Evolutionary conservation across 2,113 vertebrate species (phyloP), one percentile per base, ranked within the genome.

Genomic region (Phyllostomus discolor): DNA sequence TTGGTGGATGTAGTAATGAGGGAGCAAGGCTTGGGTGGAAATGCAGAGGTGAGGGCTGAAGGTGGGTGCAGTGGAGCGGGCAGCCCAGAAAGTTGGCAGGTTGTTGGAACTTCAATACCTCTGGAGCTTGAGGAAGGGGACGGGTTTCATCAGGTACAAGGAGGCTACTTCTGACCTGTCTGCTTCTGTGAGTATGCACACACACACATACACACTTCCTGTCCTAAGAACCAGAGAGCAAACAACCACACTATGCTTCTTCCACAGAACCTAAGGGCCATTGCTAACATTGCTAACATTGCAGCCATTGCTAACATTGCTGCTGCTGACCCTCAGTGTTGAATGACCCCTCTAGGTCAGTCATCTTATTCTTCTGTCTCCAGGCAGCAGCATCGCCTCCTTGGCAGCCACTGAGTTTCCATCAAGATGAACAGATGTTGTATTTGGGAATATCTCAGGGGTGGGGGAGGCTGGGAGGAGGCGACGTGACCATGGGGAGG

Each of bases 1-100:
- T 12, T 92, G 67, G 46, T 41, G 93, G 94, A 90, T 78, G 46
- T 50, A 72, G n/a, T 82, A 85, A 95, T 0, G 57, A 92, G 94
- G 24, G 75, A 59, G 80, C 1, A 59, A 0, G 26, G 82, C 35
- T 43, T 38, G 79, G 57, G 90, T 16, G 19, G 72, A 82, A 33
- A 82, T 9, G 24, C 12, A 5, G 79, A 0, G 4, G 0, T 20
- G 80, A 72, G 76, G 73, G 95, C 75, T 12, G 52, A 46, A 48
- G 83, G 59, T 35, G 28, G 83, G 73, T 5, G 1, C 38, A 19
- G 28, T 16, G 83, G 19, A n/a, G n/a, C 22, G 1, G 17, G 38
- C 14, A 57, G 33, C 81, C 54, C 41, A 10, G 31, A 31, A 50
- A 24, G 7, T 4, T 7, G 35, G 24, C 72, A 24, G 4, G 7